Conservation (phyloP, 2,797 vertebrate genomes). For the Aulostomus chinensis region DNA sequence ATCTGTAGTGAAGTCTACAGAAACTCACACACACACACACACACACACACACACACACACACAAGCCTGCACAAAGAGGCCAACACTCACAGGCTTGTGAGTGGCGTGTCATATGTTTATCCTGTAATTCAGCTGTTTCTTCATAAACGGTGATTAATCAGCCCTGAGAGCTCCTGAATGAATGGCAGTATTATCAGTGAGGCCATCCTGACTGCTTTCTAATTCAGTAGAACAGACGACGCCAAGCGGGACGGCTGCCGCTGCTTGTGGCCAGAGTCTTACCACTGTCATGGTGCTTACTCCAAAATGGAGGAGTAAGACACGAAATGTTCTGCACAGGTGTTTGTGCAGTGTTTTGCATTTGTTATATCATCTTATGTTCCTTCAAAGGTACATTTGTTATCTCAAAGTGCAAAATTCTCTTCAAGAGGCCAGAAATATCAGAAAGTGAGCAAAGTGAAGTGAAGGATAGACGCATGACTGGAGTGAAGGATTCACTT, state of each 20-base stretch:
- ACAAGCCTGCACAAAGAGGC: conserved; percentile 26
- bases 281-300: no score
- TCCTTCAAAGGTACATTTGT: no score
- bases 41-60: conserved; percentile 6
- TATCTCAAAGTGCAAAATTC: no score
- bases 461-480: no score
- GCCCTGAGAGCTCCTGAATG: conserved; percentile 58
- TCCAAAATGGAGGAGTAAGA: no score
- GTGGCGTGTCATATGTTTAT: conserved; percentile 59
- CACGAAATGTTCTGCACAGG: no score
- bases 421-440: no score
- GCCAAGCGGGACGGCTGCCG: conserved; percentile 15
- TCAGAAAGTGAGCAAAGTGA: no score
- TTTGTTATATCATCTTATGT: no score
- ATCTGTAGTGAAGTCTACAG: conserved; percentile 55
- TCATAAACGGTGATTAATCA: conserved; percentile 71
- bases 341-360: no score
- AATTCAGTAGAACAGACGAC: conserved; percentile 48
- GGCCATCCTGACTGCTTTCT: conserved; percentile 41
- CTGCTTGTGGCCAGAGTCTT: no score
- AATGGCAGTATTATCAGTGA: conserved; percentile 61
- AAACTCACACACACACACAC: background rate
- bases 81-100: conserved; percentile 32
- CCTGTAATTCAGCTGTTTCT: conserved; percentile 70
- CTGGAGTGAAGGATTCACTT: no score